phyloP scores from a whole-genome alignment of 2,888 invertebrate species.

The Leucophenga maculata region DNA sequence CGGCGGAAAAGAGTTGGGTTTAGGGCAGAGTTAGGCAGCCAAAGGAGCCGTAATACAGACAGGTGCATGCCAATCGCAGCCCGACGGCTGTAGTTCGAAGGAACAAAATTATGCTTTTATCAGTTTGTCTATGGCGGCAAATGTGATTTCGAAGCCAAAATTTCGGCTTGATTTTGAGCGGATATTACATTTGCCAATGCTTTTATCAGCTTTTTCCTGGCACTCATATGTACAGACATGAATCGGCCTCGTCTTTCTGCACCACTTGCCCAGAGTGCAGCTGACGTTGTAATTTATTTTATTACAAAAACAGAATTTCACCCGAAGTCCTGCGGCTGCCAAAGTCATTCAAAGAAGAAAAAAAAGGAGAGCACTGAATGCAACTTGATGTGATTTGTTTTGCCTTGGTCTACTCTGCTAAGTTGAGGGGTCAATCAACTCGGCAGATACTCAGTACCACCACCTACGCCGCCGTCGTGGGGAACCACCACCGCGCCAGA shows the following conservation, averaged over 20 bases:
- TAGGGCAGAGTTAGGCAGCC: no score
- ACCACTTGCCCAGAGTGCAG: neutral
- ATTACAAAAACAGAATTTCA: slow-evolving; percentile 4
- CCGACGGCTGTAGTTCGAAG: neutral
- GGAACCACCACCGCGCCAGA: neutral
- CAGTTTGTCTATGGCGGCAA: neutral
- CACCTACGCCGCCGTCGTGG: neutral
- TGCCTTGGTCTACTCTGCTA: neutral
- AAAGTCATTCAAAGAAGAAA: slow-evolving; percentile 7
- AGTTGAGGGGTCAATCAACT: slow-evolving; percentile 15
- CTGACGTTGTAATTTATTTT: slow-evolving; percentile 26
- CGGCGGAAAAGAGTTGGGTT: no score
- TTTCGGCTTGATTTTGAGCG: neutral
- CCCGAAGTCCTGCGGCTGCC: neutral
- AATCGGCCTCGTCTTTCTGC: neutral
- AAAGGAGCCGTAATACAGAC: neutral
- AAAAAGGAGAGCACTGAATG: neutral
- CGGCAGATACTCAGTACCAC: neutral
- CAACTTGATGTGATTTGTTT: slow-evolving; percentile 12
- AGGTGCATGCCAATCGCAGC: neutral
- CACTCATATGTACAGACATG: neutral
- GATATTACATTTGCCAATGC: slow-evolving; percentile 16
- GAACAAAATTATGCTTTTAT: slow-evolving; percentile 23
- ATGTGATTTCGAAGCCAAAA: slow-evolving; percentile 8
- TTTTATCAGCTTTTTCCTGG: slow-evolving; percentile 20